Conservation (phyloP, 2,113 vertebrate species). For the Neomonachus schauinslandi region DNA sequence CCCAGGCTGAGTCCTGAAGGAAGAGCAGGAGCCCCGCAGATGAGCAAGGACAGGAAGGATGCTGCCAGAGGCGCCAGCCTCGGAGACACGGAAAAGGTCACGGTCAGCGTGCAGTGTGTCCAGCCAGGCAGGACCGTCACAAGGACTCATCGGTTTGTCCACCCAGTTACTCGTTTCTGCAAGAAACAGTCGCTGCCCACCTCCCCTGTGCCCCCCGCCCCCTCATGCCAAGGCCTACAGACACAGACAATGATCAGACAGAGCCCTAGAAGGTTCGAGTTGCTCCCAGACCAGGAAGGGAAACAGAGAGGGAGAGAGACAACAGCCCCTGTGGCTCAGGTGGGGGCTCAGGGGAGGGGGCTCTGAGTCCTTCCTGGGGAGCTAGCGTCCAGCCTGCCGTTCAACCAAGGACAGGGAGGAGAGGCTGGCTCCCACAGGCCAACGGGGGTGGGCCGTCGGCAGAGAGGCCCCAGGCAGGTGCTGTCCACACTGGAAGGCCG, state of each 20-base stretch:
- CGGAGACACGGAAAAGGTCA: fast-evolving
- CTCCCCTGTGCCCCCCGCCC: neutral
- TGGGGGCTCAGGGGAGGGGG: no score
- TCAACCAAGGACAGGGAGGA: fast-evolving
- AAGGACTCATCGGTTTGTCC: fast-evolving
- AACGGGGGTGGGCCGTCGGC: fast-evolving
- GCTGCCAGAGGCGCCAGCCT: fast-evolving
- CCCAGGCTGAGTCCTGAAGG: neutral
- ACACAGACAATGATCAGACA: neutral
- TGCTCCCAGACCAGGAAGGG: neutral
- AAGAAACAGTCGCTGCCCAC: fast-evolving
- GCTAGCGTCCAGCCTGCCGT: fast-evolving
- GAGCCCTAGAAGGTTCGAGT: neutral
- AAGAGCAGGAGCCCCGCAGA: neutral
- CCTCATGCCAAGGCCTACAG: fast-evolving
- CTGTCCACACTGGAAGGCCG: neutral
- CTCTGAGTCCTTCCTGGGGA: neutral
- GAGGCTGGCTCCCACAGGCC: fast-evolving
- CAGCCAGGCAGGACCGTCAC: fast-evolving
- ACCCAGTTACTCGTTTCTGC: fast-evolving
- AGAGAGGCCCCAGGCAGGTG: neutral
- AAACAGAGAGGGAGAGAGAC: neutral
- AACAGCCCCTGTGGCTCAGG: fast-evolving
- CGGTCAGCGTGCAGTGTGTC: fast-evolving
- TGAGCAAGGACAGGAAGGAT: fast-evolving